Base-by-base conservation (phyloP, 2,888 invertebrate genomes). In the Eupithecia subfuscata region DNA sequence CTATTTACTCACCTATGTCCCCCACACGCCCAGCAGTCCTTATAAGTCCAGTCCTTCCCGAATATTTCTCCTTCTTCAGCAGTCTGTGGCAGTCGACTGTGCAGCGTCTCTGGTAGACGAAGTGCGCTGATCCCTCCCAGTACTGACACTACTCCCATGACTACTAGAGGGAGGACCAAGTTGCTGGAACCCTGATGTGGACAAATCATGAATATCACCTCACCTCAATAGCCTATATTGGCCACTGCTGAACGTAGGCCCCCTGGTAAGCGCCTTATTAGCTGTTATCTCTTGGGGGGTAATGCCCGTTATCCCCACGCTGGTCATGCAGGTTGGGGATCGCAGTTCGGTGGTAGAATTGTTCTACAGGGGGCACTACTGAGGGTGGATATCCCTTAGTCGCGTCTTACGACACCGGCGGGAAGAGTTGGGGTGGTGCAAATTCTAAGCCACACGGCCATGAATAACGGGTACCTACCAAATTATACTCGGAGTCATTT, bases 1-100 rank as follows among this genome's bases (percentile, higher is more conserved):
- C n/a, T n/a, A n/a, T n/a, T n/a, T n/a, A 65, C n/a, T n/a, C 45
- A 97, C 97, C 96, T 96, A 80, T 95, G 91, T 73, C 97, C 97
- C 52, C 96, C 95, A 86, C 98, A 98, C 74, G 96, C 95, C 77
- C 96, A 92, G 84, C 97, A 98, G 87, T 98, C 97, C 48, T 96
- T 95, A 79, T 96, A 95, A 0, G 96, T 96, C 96, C 98, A 98
- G 84, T 97, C 95, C 89, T 97, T 97, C 48, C 98, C 98, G 86
- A 98, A 98, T 83, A 97, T 96, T 89, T 98, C 98, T 2, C 98
- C 98, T 88, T 98, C 98, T 87, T 97, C 98, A 11, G 98, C 95
- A 0, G 98, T 98, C 90, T 98, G 98, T 0, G 98, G 98, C 79
- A 98, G 89, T 5, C 97, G 96, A 84, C 97, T 96, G 87, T 98